These are phyloP conservation scores for Sterrhoptilus dennistouni DNA, from an alignment of 2,113 vertebrate genomes.

Conservation along the genomic window DNA sequence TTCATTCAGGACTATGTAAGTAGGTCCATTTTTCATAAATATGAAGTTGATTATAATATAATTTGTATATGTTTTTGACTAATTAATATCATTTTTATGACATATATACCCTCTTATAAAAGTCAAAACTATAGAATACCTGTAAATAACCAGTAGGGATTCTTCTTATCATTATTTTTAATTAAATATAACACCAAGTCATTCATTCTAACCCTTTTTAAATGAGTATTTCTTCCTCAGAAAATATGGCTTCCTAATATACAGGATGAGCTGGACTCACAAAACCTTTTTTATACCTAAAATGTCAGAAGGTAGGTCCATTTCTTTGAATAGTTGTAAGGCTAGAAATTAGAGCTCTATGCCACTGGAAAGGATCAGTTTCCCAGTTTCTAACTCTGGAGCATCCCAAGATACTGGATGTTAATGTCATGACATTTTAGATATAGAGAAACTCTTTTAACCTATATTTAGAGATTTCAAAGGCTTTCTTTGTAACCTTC, in stretches of 20 bases:
- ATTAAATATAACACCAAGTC: not conserved
- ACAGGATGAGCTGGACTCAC: not conserved
- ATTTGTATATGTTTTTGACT: not conserved
- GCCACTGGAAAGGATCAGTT: slow-evolving; percentile 24
- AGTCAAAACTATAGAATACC: not conserved
- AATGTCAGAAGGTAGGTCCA: slow-evolving; percentile 18
- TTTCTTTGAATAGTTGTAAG: not conserved
- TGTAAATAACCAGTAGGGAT: not conserved
- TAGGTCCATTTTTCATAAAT: not conserved
- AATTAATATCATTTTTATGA: not conserved
- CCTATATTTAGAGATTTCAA: slow-evolving; percentile 60
- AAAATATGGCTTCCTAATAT: not conserved
- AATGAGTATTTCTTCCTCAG: not conserved
- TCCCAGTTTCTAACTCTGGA: slow-evolving; percentile 52
- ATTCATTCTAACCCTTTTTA: not conserved
- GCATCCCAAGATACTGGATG: slow-evolving; percentile 49
- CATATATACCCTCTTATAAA: not conserved
- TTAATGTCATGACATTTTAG: slow-evolving; percentile 70
- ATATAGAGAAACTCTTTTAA: slow-evolving; percentile 59
- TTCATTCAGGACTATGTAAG: not conserved
- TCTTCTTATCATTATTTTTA: not conserved
- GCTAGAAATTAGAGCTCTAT: slow-evolving; percentile 34
- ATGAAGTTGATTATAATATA: not conserved
- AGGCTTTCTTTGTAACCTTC: slow-evolving; percentile 18
- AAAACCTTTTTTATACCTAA: not conserved